Percentiles rank a stretch among this genome's conserved stretches.
These are phyloP conservation scores for Nowickia ferox DNA, from an alignment of 2,888 invertebrate species.

Conservation along the genomic window DNA sequence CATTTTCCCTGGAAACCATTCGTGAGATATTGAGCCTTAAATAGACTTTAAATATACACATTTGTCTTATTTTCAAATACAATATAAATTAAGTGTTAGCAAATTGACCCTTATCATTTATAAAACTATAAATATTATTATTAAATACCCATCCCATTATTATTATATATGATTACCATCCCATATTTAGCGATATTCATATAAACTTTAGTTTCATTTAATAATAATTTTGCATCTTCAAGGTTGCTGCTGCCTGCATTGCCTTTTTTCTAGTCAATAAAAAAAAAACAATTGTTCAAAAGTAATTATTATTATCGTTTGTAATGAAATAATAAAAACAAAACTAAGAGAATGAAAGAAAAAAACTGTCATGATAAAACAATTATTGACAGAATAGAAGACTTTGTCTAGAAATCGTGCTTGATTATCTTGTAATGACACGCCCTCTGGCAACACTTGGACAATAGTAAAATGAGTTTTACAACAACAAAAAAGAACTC, in stretches of 20 bases:
- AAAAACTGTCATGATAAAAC: constrained; percentile 71
- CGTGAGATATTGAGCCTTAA: too few species aligned
- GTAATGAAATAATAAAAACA: constrained; percentile 42
- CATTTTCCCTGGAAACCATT: too few species aligned
- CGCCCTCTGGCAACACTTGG: constrained; percentile 71
- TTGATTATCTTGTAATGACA: constrained; percentile 72
- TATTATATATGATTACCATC: constrained; percentile 21
- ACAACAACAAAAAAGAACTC: not conserved
- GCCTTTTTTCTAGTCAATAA: constrained; percentile 65
- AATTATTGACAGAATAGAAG: constrained; percentile 72
- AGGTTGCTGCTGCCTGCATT: constrained; percentile 51
- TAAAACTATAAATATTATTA: not conserved
- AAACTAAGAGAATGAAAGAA: constrained; percentile 29
- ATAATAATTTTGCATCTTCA: constrained; percentile 63
- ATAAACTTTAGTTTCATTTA: constrained; percentile 17
- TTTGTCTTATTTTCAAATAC: too few species aligned
- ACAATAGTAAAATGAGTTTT: constrained; percentile 53
- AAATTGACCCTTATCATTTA: constrained; percentile 20
- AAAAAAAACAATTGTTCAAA: constrained; percentile 69
- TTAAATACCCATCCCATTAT: constrained; percentile 40
- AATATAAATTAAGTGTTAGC: not conserved
- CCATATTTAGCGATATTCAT: constrained; percentile 36
- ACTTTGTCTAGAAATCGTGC: constrained; percentile 68
- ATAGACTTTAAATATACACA: too few species aligned
- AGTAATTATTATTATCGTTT: constrained; percentile 62